These are phyloP conservation scores for Microchrysa polita DNA, from an alignment of 2,888 invertebrate species.

Conservation along the genomic window DNA sequence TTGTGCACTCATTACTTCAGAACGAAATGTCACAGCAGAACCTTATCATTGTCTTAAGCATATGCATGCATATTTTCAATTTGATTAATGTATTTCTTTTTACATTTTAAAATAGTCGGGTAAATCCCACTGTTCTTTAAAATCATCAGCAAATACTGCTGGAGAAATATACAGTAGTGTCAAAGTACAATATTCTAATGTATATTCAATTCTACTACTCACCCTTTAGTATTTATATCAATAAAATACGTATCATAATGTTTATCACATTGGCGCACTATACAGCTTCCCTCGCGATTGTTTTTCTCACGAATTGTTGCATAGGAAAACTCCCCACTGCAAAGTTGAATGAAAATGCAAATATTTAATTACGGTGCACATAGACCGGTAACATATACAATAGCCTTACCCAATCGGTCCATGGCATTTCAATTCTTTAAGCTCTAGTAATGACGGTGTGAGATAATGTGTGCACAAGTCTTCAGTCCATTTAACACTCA, in stretches of 20 bases:
- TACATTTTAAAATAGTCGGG: too few species aligned
- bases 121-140: too few species aligned
- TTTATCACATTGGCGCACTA: constrained; percentile 83
- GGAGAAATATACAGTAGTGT: too few species aligned
- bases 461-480: constrained; percentile 85
- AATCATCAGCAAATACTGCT: too few species aligned
- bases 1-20: too few species aligned
- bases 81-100: too few species aligned
- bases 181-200: too few species aligned
- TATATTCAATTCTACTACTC: constrained; percentile 53
- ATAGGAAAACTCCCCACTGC: constrained; percentile 84
- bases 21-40: too few species aligned
- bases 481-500: constrained; percentile 89
- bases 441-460: constrained; percentile 79
- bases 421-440: constrained; percentile 82
- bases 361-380: not conserved
- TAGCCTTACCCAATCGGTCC: constrained; percentile 84
- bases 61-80: too few species aligned
- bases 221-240: constrained; percentile 82
- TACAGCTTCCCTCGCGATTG: constrained; percentile 80
- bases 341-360: constrained; percentile 53
- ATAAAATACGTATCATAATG: constrained; percentile 83
- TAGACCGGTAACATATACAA: not conserved
- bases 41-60: too few species aligned
- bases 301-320: constrained; percentile 82